phyloP scores from a whole-genome alignment of 2,113 vertebrate genomes.

The Mormoops blainvillei region DNA sequence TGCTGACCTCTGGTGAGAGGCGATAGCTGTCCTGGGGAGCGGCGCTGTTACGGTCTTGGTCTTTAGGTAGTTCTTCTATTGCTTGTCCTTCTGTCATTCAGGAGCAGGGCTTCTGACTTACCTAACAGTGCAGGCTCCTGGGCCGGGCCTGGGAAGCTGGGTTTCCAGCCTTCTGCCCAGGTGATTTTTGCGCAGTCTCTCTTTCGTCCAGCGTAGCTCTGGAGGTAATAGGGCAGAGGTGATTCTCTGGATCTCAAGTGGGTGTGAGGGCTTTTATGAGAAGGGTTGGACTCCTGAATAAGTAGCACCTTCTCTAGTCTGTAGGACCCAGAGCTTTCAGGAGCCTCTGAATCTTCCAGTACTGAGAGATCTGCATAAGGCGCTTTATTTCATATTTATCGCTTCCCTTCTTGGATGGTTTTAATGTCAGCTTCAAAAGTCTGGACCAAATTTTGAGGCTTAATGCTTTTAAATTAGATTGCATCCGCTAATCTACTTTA shows the following conservation, averaged over 20 bases:
- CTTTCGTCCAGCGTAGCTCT: background rate
- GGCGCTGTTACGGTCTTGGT: background rate
- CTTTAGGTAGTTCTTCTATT: background rate
- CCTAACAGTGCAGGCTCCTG: background rate
- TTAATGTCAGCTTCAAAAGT: constrained; percentile 45
- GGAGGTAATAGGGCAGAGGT: background rate
- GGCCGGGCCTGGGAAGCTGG: background rate
- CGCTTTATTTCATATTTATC: constrained; percentile 9
- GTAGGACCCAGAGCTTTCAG: background rate
- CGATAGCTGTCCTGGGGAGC: background rate
- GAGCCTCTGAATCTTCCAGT: background rate
- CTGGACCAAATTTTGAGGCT: constrained; percentile 27
- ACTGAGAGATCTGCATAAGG: background rate
- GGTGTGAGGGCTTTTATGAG: background rate
- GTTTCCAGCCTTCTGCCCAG: background rate
- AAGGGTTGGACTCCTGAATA: background rate
- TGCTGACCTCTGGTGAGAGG: background rate
- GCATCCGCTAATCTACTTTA: constrained; percentile 67
- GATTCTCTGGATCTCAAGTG: background rate
- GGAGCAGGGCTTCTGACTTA: background rate
- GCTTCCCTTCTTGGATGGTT: constrained; percentile 5
- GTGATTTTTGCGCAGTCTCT: too few relatives aligned
- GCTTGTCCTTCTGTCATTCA: background rate
- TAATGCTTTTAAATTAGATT: constrained; percentile 59
- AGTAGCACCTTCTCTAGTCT: background rate